Evolutionary conservation across 2,113 vertebrate genomes (phyloP), one percentile per base, ranked within the genome.

Genomic region (Perccottus glenii): DNA sequence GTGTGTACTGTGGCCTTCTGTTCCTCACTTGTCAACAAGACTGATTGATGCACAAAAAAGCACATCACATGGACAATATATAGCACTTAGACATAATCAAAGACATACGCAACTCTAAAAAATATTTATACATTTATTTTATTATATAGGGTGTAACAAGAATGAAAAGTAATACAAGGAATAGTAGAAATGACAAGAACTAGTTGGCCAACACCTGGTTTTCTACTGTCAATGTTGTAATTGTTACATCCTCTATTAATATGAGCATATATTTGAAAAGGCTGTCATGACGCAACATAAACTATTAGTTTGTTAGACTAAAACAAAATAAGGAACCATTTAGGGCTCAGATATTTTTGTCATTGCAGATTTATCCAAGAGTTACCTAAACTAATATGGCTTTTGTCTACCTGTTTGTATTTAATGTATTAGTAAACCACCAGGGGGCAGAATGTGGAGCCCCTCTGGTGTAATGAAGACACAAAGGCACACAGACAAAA

Each of bases 1-100:
- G 96, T 95, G 94, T 96, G 93, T 92, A 94, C 93, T 88, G 91
- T 81, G 85, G 85, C 90, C 82, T 79, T 87, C 86, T 90, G 94
- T 94, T 96, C 93, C 90, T 95, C 91, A 88, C 73, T 5, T 94
- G 95, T 95, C 96, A 95, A 89, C 88, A 94, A 95, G 94, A 95
- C 93, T 94, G 93, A 96, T 94, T 91, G 91, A 87, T 80, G 60
- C 44, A 85, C 60, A 85, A 56, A 78, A 65, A 75, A 81, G 67
- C 38, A 82, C 64, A 64, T 55, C 84, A 85, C 11, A 88, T 75
- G 80, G 59, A 60, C 27, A 60, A 44, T 14, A 70, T 6, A 12
- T n/a, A 36, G 7, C 33, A 55, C 35, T 55, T 12, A 36, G 14
- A 4, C 3, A 27, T 27, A 27, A 27, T 27, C 19, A 27, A 27